Percentiles rank a stretch among this genome's conserved stretches.
These are phyloP conservation scores for Anolis carolinensis DNA, from an alignment of 2,113 vertebrate genomes.

Conservation along the genomic window DNA sequence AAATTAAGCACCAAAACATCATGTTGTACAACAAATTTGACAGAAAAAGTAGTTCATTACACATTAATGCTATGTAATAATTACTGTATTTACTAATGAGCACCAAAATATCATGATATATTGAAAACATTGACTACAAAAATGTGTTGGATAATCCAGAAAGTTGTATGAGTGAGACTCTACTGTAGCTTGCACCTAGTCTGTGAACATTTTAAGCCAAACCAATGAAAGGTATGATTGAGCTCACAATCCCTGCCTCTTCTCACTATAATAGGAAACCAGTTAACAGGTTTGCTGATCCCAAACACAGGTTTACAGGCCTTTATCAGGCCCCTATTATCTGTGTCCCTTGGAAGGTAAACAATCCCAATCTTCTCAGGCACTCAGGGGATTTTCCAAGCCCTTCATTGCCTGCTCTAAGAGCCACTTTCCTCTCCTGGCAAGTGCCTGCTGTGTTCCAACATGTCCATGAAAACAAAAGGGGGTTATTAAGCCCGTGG, in stretches of 20 bases:
- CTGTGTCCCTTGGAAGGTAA: neutral
- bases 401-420: neutral
- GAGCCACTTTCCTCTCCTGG: neutral
- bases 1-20: too few species aligned
- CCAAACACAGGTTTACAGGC: neutral
- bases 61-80: too few species aligned
- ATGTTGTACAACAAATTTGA: too few species aligned
- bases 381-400: neutral
- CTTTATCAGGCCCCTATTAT: neutral
- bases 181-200: neutral
- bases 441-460: neutral
- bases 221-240: neutral
- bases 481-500: neutral
- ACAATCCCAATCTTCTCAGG: neutral
- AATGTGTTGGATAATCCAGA: too few species aligned
- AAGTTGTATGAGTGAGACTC: too few species aligned
- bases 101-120: too few species aligned
- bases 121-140: too few species aligned
- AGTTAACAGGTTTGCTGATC: neutral
- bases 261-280: neutral
- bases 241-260: neutral
- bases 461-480: neutral
- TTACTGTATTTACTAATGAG: too few species aligned
- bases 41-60: too few species aligned
- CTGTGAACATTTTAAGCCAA: neutral